Conservation (phyloP, 1,140 invertebrate species). For the Gryllus bimaculatus region DNA sequence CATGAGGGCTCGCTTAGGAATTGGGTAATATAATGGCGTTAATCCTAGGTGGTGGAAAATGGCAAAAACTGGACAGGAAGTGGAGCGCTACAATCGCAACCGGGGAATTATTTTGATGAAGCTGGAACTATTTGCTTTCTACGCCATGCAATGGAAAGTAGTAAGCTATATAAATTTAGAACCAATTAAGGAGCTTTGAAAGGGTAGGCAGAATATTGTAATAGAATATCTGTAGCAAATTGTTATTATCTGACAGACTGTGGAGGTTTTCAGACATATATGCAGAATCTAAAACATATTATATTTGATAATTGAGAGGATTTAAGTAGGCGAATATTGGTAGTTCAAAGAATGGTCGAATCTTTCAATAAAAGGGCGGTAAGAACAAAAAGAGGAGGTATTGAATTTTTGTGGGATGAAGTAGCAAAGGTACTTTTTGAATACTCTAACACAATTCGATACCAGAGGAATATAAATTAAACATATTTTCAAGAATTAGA, state of each 20-base stretch:
- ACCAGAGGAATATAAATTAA: too few species aligned
- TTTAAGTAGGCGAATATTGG: constrained; percentile 7
- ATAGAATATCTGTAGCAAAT: background rate
- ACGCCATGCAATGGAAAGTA: background rate
- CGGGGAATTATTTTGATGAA: constrained; percentile 9
- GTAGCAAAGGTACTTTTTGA: too few species aligned
- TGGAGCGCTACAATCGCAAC: background rate
- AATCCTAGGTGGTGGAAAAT: background rate
- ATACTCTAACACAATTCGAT: too few species aligned
- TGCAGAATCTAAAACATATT: background rate
- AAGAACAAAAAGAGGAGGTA: too few species aligned
- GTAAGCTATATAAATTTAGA: background rate
- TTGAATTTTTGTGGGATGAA: too few species aligned
- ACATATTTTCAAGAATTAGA: constrained; percentile 6
- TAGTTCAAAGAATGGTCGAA: background rate
- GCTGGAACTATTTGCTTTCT: background rate
- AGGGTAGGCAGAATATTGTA: background rate
- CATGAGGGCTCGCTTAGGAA: background rate
- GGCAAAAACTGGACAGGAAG: background rate
- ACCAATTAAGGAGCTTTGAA: background rate
- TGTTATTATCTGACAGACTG: constrained; percentile 8
- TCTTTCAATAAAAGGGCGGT: too few species aligned
- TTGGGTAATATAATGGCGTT: background rate
- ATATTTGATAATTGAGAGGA: constrained; percentile 10
- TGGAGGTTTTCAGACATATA: background rate